These are phyloP conservation scores for Kryptolebias marmoratus DNA, from an alignment of 2,113 vertebrate genomes.

Conservation along the genomic window DNA sequence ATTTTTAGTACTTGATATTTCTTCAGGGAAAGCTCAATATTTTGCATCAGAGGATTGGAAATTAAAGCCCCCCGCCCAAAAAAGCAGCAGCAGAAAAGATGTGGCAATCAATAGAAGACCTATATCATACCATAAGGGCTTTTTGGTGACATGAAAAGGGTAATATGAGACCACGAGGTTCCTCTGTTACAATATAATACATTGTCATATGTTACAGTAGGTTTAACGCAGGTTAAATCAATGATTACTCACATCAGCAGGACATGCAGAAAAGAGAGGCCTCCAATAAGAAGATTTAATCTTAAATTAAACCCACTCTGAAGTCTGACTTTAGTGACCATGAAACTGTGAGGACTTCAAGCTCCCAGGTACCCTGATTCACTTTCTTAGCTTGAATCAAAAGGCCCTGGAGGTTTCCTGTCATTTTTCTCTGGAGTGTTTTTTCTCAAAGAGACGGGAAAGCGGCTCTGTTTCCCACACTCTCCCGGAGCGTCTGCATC, in stretches of 20 bases:
- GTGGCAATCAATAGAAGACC: neutral
- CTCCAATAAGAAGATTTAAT: too few relatives aligned
- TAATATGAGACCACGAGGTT: neutral
- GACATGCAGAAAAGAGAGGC: too few relatives aligned
- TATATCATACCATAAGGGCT: neutral
- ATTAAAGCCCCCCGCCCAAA: neutral
- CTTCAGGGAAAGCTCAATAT: neutral
- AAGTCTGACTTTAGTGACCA: slow-evolving; percentile 13
- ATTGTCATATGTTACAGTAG: too few relatives aligned
- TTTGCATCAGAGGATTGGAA: neutral
- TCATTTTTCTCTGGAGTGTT: slow-evolving; percentile 76
- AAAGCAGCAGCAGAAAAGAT: neutral
- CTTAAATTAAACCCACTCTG: neutral
- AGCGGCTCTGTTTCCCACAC: slow-evolving; percentile 72
- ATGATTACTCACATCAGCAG: too few relatives aligned
- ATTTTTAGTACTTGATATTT: neutral
- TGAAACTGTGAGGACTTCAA: neutral
- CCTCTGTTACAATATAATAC: neutral
- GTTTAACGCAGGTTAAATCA: too few relatives aligned
- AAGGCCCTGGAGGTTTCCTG: slow-evolving; percentile 77
- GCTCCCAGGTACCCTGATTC: slow-evolving; percentile 54
- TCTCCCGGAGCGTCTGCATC: slow-evolving; percentile 57
- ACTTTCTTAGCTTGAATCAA: slow-evolving; percentile 69
- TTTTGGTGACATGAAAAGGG: too few relatives aligned
- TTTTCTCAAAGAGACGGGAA: slow-evolving; percentile 73